Conservation (phyloP, 2,888 invertebrate genomes). For the Sinohyriopsis cumingii region DNA sequence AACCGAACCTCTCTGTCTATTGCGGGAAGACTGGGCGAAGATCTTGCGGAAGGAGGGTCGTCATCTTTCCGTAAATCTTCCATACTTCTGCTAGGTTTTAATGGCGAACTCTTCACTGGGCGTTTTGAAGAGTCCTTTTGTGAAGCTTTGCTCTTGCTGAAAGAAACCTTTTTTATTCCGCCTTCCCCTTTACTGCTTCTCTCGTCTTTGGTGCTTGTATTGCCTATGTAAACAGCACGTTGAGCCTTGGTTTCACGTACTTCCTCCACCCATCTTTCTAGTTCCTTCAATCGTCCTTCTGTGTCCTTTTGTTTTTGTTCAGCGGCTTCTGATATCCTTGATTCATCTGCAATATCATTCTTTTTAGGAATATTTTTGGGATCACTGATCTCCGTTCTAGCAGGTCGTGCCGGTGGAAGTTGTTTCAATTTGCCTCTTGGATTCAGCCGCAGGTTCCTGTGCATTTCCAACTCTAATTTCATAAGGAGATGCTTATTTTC, state of each 20-base stretch:
- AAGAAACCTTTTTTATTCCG: conserved; percentile 2
- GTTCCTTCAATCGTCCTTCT: conserved; percentile 43
- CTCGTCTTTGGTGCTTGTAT: neutral
- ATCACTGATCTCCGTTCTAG: conserved; percentile 12
- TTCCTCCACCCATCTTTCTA: conserved; percentile 51
- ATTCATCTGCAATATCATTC: conserved; percentile 3
- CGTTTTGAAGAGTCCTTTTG: conserved; percentile 11
- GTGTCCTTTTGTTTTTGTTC: conserved; percentile 45
- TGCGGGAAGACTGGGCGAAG: conserved; percentile 34
- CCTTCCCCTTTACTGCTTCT: neutral
- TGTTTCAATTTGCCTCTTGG: conserved; percentile 1
- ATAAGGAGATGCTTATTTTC: conserved; percentile 39
- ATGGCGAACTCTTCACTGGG: conserved; percentile 6
- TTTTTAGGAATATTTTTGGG: conserved; percentile 6
- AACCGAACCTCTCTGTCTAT: conserved; percentile 27
- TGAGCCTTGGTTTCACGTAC: conserved; percentile 30
- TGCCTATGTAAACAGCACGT: conserved; percentile 11
- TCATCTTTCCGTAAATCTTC: conserved; percentile 34
- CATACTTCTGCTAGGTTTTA: conserved; percentile 34
- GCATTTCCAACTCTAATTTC: conserved; percentile 26
- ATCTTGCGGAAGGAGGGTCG: conserved; percentile 19
- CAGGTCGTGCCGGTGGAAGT: conserved; percentile 5
- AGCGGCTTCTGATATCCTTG: conserved; percentile 14
- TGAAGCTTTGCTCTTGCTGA: conserved; percentile 12
- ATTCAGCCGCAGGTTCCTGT: neutral